A percentile compares a stretch with the other conserved stretches of the same genome.
phyloP scores from a whole-genome alignment of 2,797 vertebrate genomes.

The Urosaurus nigricauda region DNA sequence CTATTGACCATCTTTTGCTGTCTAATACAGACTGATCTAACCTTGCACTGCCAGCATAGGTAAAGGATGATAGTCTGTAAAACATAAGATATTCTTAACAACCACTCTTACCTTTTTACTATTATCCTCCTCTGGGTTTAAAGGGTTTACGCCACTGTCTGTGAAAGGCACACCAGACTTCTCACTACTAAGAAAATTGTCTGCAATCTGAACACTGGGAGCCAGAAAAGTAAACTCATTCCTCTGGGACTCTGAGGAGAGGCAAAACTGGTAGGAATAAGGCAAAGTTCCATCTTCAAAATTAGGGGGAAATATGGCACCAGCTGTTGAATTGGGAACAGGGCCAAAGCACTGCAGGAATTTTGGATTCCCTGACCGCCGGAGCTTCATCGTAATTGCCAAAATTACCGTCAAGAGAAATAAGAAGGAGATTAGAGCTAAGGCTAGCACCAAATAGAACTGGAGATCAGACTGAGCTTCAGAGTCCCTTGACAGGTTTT shows the following conservation, averaged over 20 bases:
- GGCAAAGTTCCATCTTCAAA: slow-evolving; percentile 69
- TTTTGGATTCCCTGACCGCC: background rate
- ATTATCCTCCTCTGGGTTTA: background rate
- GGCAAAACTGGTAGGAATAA: slow-evolving; percentile 70
- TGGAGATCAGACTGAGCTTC: slow-evolving; percentile 62
- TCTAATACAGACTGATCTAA: too few species aligned
- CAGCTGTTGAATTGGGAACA: slow-evolving; percentile 50
- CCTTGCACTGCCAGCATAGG: too few species aligned
- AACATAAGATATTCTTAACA: background rate
- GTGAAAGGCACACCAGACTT: background rate
- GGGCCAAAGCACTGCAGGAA: slow-evolving; percentile 24
- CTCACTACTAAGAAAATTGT: background rate
- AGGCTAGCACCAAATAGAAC: slow-evolving; percentile 66
- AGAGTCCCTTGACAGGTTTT: accelerated
- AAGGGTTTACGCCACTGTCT: background rate
- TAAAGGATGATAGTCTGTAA: background rate
- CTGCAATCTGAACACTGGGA: slow-evolving; percentile 2
- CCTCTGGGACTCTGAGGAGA: slow-evolving; percentile 39
- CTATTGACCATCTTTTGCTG: too few species aligned
- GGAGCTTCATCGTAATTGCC: slow-evolving; percentile 5
- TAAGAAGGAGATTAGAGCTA: slow-evolving; percentile 64
- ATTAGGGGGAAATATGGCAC: slow-evolving; percentile 46
- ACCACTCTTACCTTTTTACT: slow-evolving; percentile 11
- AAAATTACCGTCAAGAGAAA: slow-evolving; percentile 68
- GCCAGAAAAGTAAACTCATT: slow-evolving; percentile 34